A percentile compares a stretch with the other conserved stretches of the same genome.
phyloP scores from a whole-genome alignment of 2,888 invertebrate genomes.

The Spatulosminthurus flaviceps region DNA sequence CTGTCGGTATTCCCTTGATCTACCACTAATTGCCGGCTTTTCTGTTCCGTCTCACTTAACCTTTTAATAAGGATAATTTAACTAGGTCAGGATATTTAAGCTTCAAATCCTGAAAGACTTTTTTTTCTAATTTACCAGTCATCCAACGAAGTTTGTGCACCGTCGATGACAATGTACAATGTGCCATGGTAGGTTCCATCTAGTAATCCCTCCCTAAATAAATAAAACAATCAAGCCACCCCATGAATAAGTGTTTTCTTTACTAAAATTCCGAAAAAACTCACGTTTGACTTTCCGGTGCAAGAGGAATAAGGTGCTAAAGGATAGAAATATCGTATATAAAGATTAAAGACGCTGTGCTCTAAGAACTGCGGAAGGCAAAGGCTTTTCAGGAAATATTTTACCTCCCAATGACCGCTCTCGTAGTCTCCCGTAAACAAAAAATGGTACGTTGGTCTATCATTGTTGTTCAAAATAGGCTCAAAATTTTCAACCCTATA shows the following conservation, averaged over 20 bases:
- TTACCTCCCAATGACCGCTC: constrained; percentile 58
- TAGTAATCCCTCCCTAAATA: constrained; percentile 19
- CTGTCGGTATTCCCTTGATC: constrained; percentile 6
- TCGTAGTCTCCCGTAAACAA: constrained; percentile 59
- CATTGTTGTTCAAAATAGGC: neutral
- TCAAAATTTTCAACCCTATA: constrained; percentile 57
- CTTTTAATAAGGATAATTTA: constrained; percentile 30
- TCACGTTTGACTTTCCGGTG: neutral
- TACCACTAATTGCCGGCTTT: neutral
- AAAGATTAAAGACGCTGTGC: too few species aligned
- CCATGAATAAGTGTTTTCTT: too few species aligned
- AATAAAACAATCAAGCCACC: too few species aligned
- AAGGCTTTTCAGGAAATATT: too few species aligned
- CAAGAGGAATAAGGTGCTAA: neutral
- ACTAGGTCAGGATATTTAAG: neutral
- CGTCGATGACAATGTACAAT: constrained; percentile 50
- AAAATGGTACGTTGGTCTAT: constrained; percentile 53
- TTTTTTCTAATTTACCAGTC: constrained; percentile 49
- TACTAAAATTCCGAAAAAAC: neutral
- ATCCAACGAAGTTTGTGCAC: constrained; percentile 51
- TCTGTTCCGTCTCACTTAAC: constrained; percentile 44
- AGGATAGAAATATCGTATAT: too few species aligned
- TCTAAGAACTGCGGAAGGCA: too few species aligned
- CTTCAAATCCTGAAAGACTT: neutral
- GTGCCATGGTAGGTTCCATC: constrained; percentile 54